Percentiles rank a stretch among this genome's conserved stretches.
Conservation (phyloP, 2,113 vertebrate species). For the Engraulis encrasicolus region DNA sequence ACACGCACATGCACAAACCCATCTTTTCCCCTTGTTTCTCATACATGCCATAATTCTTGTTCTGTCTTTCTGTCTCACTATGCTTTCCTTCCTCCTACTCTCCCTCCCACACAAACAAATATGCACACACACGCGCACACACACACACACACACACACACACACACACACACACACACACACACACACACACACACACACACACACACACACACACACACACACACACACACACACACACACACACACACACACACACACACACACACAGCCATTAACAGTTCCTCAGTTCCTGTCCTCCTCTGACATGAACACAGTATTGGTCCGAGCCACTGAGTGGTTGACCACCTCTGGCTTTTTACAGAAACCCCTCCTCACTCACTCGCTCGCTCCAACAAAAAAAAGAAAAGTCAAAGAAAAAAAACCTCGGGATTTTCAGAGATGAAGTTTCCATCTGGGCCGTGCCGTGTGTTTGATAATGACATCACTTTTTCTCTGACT, state of each 20-base stretch:
- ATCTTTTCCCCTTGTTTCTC: background rate
- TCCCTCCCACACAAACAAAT: no score
- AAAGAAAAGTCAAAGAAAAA: no score
- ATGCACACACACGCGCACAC: no score
- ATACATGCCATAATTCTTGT: no score
- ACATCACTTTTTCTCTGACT: slow-evolving; percentile 35
- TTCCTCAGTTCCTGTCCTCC: slow-evolving; percentile 1
- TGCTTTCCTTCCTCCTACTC: no score
- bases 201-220: no score
- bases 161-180: no score
- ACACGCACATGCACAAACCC: no score
- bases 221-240: background rate
- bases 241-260: background rate
- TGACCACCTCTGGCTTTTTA: background rate
- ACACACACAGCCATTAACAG: background rate
- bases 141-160: background rate
- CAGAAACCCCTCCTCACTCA: background rate
- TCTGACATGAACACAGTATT: background rate
- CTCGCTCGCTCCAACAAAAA: no score
- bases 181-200: no score
- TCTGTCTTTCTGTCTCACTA: no score
- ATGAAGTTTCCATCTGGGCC: slow-evolving; percentile 42
- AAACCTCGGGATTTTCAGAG: background rate
- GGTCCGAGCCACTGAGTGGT: background rate
- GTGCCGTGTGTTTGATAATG: background rate